A percentile compares a stretch with the other conserved stretches of the same genome.
These are phyloP conservation scores for Danaus melanippus DNA, from an alignment of 1,140 invertebrate species.

Conservation along the genomic window DNA sequence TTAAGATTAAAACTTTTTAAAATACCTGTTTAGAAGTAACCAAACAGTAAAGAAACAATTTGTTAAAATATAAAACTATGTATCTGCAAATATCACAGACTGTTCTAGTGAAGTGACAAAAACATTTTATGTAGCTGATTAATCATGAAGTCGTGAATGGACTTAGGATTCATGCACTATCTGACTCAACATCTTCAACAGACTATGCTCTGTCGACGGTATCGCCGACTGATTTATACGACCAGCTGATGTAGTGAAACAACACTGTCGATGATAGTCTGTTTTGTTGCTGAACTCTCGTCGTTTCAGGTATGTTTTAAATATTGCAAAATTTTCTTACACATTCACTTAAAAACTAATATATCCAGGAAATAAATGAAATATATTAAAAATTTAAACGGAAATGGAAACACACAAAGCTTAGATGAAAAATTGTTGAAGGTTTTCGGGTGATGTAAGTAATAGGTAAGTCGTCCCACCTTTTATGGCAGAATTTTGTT, in stretches of 20 bases:
- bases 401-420: slow-evolving; percentile 35
- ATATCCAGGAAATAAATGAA: no score
- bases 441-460: slow-evolving; percentile 47
- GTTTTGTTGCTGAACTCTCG: slow-evolving; percentile 63
- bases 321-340: not conserved
- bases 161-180: slow-evolving; percentile 31
- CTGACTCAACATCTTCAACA: slow-evolving; percentile 24
- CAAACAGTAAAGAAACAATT: no score
- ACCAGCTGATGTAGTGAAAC: slow-evolving; percentile 55
- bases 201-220: slow-evolving; percentile 45
- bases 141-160: slow-evolving; percentile 23
- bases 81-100: no score
- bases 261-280: slow-evolving; percentile 68
- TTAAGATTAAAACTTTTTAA: no score
- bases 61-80: no score
- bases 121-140: no score
- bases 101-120: no score
- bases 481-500: slow-evolving; percentile 34
- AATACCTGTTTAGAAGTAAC: no score
- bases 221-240: slow-evolving; percentile 42
- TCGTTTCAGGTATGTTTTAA: slow-evolving; percentile 58
- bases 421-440: not conserved
- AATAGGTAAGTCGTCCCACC: slow-evolving; percentile 43
- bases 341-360: no score
- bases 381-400: slow-evolving; percentile 7